phyloP scores from a whole-genome alignment of 2,113 vertebrate species.

The Danionella cerebrum region DNA sequence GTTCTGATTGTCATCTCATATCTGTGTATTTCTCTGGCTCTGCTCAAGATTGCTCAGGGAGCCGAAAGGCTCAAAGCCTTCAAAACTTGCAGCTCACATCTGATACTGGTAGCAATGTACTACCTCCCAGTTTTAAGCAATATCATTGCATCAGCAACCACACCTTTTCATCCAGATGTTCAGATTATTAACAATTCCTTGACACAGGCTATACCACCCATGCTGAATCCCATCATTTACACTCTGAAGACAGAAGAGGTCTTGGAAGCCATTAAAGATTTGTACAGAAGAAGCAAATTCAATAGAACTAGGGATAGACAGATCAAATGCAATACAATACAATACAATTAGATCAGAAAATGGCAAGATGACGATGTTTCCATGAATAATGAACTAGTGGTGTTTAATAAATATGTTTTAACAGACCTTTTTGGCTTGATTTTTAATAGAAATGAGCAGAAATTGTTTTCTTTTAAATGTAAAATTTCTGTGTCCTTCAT shows the following conservation, averaged over 20 bases:
- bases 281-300: background rate
- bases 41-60: constrained; percentile 35
- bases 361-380: too few species aligned
- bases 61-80: constrained; percentile 42
- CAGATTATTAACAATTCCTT: constrained; percentile 56
- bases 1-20: constrained; percentile 32
- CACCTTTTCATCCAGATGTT: constrained; percentile 30
- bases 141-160: background rate
- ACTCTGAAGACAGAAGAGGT: constrained; percentile 38
- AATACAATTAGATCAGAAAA: background rate
- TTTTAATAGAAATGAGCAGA: too few species aligned
- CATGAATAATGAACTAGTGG: too few species aligned
- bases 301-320: background rate
- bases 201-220: constrained; percentile 20
- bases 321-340: background rate
- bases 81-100: constrained; percentile 50
- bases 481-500: too few species aligned
- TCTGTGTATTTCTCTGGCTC: constrained; percentile 24
- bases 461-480: too few species aligned
- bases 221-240: constrained; percentile 39
- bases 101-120: constrained; percentile 45
- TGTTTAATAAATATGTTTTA: too few species aligned
- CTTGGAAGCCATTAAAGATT: constrained; percentile 12
- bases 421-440: too few species aligned
- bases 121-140: constrained; percentile 34